Conservation (phyloP, 2,888 invertebrate species). For the Dolomedes plantarius region DNA sequence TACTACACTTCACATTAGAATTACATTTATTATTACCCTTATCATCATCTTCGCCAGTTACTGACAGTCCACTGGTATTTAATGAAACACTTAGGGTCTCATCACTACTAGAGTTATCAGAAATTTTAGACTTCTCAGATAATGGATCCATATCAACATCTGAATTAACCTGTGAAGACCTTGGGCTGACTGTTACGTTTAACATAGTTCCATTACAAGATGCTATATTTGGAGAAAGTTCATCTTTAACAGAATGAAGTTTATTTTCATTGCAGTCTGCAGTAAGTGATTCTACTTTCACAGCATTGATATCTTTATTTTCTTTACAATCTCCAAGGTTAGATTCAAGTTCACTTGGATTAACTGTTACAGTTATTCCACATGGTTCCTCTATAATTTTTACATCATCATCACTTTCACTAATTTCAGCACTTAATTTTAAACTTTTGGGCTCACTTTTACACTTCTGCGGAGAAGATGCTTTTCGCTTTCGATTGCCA, state of each 20-base stretch:
- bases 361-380: neutral
- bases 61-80: slow-evolving; percentile 37
- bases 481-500: slow-evolving; percentile 42
- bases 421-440: slow-evolving; percentile 32
- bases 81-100: slow-evolving; percentile 33
- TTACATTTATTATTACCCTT: neutral
- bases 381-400: slow-evolving; percentile 11
- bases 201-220: neutral
- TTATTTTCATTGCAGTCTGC: neutral
- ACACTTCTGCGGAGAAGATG: slow-evolving; percentile 12
- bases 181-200: neutral
- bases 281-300: neutral
- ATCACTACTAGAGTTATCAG: slow-evolving; percentile 33
- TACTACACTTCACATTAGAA: neutral
- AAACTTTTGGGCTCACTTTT: slow-evolving; percentile 24
- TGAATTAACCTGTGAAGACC: neutral
- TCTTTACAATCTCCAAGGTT: slow-evolving; percentile 32
- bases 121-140: neutral
- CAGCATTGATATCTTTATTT: slow-evolving; percentile 47
- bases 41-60: slow-evolving; percentile 16
- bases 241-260: neutral
- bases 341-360: neutral
- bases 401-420: slow-evolving; percentile 2
- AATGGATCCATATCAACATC: neutral
- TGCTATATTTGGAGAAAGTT: neutral